These are phyloP conservation scores for Poeciliopsis occidentalis DNA, from an alignment of 2,113 vertebrate genomes.

Conservation along the genomic window DNA sequence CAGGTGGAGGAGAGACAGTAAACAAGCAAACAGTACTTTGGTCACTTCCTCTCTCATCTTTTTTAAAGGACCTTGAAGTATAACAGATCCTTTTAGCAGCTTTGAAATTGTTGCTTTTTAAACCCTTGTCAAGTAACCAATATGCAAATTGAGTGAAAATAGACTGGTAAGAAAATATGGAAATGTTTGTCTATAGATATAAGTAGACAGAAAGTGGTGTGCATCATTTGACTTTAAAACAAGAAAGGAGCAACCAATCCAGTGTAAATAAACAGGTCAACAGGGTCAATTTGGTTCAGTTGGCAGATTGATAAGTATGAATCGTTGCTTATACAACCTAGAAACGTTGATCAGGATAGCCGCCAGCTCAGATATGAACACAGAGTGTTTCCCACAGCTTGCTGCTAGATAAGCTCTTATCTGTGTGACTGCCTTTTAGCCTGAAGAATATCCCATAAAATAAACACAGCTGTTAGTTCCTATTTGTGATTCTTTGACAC, in stretches of 20 bases:
- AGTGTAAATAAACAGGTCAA: constrained; percentile 43
- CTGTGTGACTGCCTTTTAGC: constrained; percentile 34
- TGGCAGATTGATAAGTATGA: constrained; percentile 17
- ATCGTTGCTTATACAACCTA: constrained; percentile 23
- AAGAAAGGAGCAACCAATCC: constrained; percentile 8
- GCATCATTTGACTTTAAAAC: constrained; percentile 12
- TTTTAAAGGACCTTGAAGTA: not conserved
- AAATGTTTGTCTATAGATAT: not conserved
- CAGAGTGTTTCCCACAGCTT: constrained; percentile 20
- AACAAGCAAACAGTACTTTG: too few relatives aligned
- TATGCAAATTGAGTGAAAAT: not conserved
- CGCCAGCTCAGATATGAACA: constrained; percentile 24
- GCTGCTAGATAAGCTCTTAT: constrained; percentile 41
- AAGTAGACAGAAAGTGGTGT: constrained; percentile 3
- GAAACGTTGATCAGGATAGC: constrained; percentile 18
- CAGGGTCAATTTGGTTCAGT: constrained; percentile 49
- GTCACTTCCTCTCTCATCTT: not conserved
- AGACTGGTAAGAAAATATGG: not conserved
- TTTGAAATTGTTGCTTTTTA: not conserved
- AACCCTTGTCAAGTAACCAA: not conserved
- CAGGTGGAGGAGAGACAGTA: not conserved
- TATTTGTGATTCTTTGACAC: constrained; percentile 60
- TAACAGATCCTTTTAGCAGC: not conserved
- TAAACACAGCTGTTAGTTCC: constrained; percentile 75
- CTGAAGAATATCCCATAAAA: constrained; percentile 58